Base-by-base conservation (phyloP, 2,113 vertebrate species). In the Callithrix jacchus region DNA sequence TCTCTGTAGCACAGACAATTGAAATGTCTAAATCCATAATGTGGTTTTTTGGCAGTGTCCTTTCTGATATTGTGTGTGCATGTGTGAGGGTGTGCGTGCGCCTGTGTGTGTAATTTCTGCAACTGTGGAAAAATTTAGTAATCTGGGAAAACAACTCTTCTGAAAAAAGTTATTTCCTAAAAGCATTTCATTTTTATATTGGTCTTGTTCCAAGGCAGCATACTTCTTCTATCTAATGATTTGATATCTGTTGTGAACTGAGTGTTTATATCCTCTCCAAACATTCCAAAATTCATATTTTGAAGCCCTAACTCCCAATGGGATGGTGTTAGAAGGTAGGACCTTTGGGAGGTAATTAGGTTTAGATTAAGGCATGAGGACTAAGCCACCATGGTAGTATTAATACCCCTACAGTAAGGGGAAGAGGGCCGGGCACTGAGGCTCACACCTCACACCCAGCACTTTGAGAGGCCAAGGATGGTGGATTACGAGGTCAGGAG, bases 81-180 rank as follows among this genome's bases (percentile, higher is more conserved):
- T 56, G 17, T 23, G 20, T n/a, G 32, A 18, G 85, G 6, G 8
- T 14, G 16, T 12, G 35, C 6, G 18, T 54, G 27, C 42, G 30
- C 17, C 8, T 56, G 9, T 58, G 25, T 74, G 14, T 54, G 18
- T 80, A n/a, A 73, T 64, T 89, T 70, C 85, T 13, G 23, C 49
- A 89, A 68, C 9, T 81, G 10, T 61, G 49, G 30, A 21, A 40
- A 79, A 85, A 77, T 64, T 21, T 56, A 32, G 58, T 9, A 45
- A 64, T 66, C 14, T 9, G 6, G 14, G 80, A 20, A 30, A 58
- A 70, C 20, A 49, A 68, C 3, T 84, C 17, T 86, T 40, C 21
- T 89, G 70, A 49, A 81, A 89, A 87, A 80, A 64, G 8, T 40
- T 40, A 89, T 89, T 73, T 85, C n/a, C 27, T 66, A n/a, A 96